phyloP scores from a whole-genome alignment of 1,140 invertebrate genomes.

The Vanessa atalanta region DNA sequence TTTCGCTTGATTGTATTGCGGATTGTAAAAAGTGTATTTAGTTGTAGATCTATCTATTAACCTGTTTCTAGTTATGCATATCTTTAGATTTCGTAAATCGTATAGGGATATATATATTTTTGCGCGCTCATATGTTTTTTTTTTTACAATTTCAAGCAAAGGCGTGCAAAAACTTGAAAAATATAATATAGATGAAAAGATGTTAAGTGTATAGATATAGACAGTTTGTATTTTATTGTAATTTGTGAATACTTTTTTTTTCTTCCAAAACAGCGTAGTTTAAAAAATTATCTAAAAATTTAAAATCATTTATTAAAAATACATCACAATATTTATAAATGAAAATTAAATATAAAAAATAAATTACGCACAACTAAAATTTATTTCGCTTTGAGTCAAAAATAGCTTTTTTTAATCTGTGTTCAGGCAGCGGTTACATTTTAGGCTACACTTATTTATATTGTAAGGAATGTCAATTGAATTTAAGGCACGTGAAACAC shows the following conservation, averaged over 20 bases:
- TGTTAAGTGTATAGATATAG: constrained; percentile 34
- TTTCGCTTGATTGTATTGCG: constrained; percentile 69
- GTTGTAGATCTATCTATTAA: constrained; percentile 76
- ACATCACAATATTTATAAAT: constrained; percentile 4
- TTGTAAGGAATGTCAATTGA: constrained; percentile 68
- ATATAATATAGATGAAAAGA: constrained; percentile 29
- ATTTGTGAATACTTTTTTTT: constrained; percentile 1
- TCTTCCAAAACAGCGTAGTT: background rate
- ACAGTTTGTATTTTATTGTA: constrained; percentile 22
- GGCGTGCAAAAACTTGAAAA: constrained; percentile 24
- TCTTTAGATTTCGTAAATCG: constrained; percentile 72
- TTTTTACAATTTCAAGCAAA: constrained; percentile 17
- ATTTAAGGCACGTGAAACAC: constrained; percentile 45
- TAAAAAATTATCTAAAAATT: background rate
- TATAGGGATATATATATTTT: constrained; percentile 18
- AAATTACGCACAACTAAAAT: constrained; percentile 28
- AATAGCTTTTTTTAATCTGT: constrained; percentile 5
- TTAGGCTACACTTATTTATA: constrained; percentile 65
- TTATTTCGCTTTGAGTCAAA: constrained; percentile 1
- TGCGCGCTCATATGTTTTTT: constrained; percentile 19
- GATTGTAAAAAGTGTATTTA: constrained; percentile 80
- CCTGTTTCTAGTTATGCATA: constrained; percentile 78
- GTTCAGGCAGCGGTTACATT: constrained; percentile 31
- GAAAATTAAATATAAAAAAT: constrained; percentile 4
- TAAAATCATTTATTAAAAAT: constrained; percentile 5